Percentiles rank a stretch among this genome's conserved stretches.
Evolutionary conservation across 1,140 invertebrate genomes (phyloP).

Genomic region (Cydia pomonella): DNA sequence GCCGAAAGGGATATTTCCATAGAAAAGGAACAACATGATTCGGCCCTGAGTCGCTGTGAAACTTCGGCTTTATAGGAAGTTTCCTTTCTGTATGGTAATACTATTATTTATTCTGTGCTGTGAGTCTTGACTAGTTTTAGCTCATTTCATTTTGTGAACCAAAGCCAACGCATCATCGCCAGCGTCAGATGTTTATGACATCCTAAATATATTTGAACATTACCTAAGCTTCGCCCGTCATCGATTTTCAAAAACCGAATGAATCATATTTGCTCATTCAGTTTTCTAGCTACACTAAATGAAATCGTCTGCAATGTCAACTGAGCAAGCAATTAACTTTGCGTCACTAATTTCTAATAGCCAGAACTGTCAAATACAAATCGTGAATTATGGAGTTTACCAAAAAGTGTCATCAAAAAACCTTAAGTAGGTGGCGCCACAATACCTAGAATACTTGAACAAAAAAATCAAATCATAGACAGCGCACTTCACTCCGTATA

Average conservation of each 20-base stretch:
- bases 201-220: neutral
- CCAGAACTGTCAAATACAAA: neutral
- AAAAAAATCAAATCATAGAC: too few species aligned
- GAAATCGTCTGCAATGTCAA: neutral
- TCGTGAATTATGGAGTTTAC: neutral
- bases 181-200: constrained; percentile 4
- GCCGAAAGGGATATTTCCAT: too few species aligned
- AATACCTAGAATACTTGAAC: too few species aligned
- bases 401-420: too few species aligned
- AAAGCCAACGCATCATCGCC: neutral
- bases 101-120: too few species aligned
- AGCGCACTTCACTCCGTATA: too few species aligned
- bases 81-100: too few species aligned
- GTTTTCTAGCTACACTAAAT: constrained; percentile 6
- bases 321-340: neutral
- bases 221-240: neutral
- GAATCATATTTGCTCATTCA: constrained; percentile 1
- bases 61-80: too few species aligned
- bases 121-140: too few species aligned
- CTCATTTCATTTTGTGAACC: neutral
- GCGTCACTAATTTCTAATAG: neutral
- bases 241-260: constrained; percentile 1
- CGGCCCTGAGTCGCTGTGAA: too few species aligned
- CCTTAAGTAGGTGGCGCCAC: too few species aligned
- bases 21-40: too few species aligned